A percentile compares a stretch with the other conserved stretches of the same genome.
Evolutionary conservation across 2,113 vertebrate species (phyloP).

Genomic region (Nothobranchius furzeri): DNA sequence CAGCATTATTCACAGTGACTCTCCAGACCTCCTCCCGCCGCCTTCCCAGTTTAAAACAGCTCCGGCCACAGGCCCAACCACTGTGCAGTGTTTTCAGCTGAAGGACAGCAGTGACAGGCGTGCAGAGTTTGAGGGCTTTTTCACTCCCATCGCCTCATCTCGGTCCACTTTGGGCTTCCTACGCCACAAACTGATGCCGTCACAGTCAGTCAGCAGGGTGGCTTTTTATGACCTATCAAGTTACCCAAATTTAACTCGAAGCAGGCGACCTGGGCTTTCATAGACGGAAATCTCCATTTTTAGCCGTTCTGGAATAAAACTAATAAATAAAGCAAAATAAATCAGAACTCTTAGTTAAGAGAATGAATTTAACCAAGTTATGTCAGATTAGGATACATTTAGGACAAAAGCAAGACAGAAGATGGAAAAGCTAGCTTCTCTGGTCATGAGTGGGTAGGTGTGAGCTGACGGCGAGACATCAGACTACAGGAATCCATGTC

Average conservation of each 20-base stretch:
- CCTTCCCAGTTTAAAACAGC: slow-evolving; percentile 24
- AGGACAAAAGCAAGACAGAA: slow-evolving; percentile 37
- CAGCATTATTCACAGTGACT: slow-evolving; percentile 25
- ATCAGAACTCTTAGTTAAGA: slow-evolving; percentile 25
- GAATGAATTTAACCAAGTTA: slow-evolving; percentile 15
- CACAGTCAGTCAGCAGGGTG: slow-evolving; percentile 30
- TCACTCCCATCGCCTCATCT: slow-evolving; percentile 9
- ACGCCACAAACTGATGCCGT: slow-evolving; percentile 35
- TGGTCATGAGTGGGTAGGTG: slow-evolving; percentile 67
- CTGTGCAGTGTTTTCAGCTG: slow-evolving; percentile 28
- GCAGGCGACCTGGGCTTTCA: too few relatives aligned
- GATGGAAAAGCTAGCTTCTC: slow-evolving; percentile 65
- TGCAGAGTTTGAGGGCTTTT: slow-evolving; percentile 34
- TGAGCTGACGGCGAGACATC: slow-evolving; percentile 63
- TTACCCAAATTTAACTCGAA: not conserved
- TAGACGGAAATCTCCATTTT: too few relatives aligned
- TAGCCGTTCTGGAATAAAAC: too few relatives aligned
- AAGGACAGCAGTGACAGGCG: slow-evolving; percentile 34
- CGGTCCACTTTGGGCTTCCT: slow-evolving; percentile 41
- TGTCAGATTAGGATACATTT: slow-evolving; percentile 52
- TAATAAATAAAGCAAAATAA: slow-evolving; percentile 40
- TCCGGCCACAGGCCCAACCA: slow-evolving; percentile 23
- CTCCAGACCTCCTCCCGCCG: slow-evolving; percentile 17
- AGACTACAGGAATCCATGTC: slow-evolving; percentile 64
- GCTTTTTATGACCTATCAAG: slow-evolving; percentile 26